Evolutionary conservation across 2,888 invertebrate genomes (phyloP), one percentile per base, ranked within the genome.

Genomic region (Aporophyla nigra): DNA sequence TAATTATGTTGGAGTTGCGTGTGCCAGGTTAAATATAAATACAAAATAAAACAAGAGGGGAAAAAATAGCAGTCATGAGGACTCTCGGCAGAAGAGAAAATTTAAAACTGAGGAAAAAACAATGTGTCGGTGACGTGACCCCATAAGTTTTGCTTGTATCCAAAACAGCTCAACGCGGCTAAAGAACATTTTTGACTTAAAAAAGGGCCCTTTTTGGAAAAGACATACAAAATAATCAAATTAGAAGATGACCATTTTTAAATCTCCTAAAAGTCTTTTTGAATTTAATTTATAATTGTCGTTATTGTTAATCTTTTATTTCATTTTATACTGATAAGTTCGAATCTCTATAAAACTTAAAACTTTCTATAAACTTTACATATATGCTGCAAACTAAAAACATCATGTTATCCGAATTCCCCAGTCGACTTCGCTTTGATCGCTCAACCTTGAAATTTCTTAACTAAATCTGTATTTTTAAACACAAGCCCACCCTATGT

Each of bases 391-490:
- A 68, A 71, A 76, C 21, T 67, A 63, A 71, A 71, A 78, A 65
- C 61, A 68, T 53, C 10, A 46, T 46, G 54, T 69, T 67, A 67
- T 63, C 59, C 24, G 14, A 68, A 53, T 78, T 75, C 59, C 40
- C 16, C 49, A 81, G 75, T 84, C 74, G 40, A 84, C 76, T 75
- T 78, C 61, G n/a, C 73, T 81, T 82, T 83, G 74, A 79, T 83
- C 82, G 59, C n/a, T 63, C 67, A 80, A 74, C 74, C 80, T 79
- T 81, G 67, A 53, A 82, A 80, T 71, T 85, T 78, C 71, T 76
- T 74, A 82, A 83, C 83, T 85, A 78, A 88, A 87, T 80, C 78
- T 68, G 49, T 83, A 56, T 84, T 80, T 82, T 77, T 65, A 2
- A 27, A 59, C 58, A 79, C 76, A 79, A 78, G 40, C n/a, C 21